Evolutionary conservation across 1,140 invertebrate genomes (phyloP), one percentile per base, ranked within the genome.

Genomic region (Lordiphosa clarofinis): DNA sequence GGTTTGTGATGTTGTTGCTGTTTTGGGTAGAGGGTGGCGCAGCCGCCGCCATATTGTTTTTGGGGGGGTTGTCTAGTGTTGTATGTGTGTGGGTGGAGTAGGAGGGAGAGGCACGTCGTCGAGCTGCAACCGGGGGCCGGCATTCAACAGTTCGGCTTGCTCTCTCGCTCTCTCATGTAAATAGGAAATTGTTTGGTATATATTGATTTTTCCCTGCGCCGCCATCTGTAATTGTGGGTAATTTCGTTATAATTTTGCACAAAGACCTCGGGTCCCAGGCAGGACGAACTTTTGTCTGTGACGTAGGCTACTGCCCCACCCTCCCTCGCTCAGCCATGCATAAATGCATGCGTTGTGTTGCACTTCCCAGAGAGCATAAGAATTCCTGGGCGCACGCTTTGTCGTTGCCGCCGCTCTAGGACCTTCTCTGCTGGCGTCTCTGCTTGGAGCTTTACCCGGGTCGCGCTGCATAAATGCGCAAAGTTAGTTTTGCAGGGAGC

Each of bases 401-500:
- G 15, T 15, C 15, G 15, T 15, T 15, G 15, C 15, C 24, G 31
- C 36, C 19, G 37, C 21, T 39, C 15, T 21, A 38, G 48, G 31
- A 21, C 13, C 36, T 37, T 8, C 37, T 42, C 58, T 44, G 72
- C 10, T 42, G 43, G 4, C 42, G 64, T 54, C 52, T 42, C 31
- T 40, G 38, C 13, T 33, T 43, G 54, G 54, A 86, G 79, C 79
- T 86, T 86, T 86, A 86, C 79, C 79, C 79, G 79, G 79, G 79
- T 72, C 81, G 70, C 70, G 70, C 62, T 86, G 79, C 82, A 86
- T 86, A 74, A 46, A 86, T 86, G 79, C 74, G 79, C 79, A 84
- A 63, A 84, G 79, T 86, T 86, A 86, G 74, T 86, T 86, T 86
- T 81, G 66, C 78, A 86, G 69, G 73, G 61, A 78, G 62, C 79